Evolutionary conservation across 2,797 vertebrate genomes (phyloP).

Genomic region (Gila robusta): DNA sequence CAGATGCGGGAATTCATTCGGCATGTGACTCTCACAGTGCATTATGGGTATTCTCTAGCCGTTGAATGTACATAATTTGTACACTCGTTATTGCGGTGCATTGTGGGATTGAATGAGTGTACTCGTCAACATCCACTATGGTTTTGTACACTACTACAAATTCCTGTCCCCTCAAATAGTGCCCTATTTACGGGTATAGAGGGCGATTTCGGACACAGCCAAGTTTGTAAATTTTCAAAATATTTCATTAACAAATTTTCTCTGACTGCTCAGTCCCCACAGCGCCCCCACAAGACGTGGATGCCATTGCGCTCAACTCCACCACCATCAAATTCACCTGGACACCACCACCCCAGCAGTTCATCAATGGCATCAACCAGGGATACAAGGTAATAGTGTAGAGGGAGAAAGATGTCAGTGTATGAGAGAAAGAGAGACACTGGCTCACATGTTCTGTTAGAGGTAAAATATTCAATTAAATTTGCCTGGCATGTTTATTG

Average conservation of each 20-base stretch:
- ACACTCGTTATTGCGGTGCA: background rate
- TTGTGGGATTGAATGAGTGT: background rate
- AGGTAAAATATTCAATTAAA: background rate
- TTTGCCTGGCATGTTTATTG: conserved; percentile 23
- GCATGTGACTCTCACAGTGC: too few relatives aligned
- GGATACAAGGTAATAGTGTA: conserved; percentile 90
- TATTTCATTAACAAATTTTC: conserved; percentile 2
- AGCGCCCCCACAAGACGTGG: conserved; percentile 92
- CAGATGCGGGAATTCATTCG: too few relatives aligned
- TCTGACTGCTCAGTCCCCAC: conserved; percentile 84
- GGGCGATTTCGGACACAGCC: background rate
- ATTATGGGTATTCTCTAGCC: too few relatives aligned
- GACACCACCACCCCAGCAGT: conserved; percentile 95
- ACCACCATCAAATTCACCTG: conserved; percentile 92
- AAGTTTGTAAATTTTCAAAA: background rate
- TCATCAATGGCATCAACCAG: conserved; percentile 97
- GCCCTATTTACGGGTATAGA: background rate
- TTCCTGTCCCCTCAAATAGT: background rate
- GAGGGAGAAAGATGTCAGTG: background rate
- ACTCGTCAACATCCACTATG: background rate
- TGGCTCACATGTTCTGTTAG: background rate
- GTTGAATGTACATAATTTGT: background rate
- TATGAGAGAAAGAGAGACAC: conserved; percentile 3
- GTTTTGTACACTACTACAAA: background rate
- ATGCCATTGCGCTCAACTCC: conserved; percentile 87